These are phyloP conservation scores for Cephonodes hylas DNA, from an alignment of 2,888 invertebrate genomes.

Conservation along the genomic window DNA sequence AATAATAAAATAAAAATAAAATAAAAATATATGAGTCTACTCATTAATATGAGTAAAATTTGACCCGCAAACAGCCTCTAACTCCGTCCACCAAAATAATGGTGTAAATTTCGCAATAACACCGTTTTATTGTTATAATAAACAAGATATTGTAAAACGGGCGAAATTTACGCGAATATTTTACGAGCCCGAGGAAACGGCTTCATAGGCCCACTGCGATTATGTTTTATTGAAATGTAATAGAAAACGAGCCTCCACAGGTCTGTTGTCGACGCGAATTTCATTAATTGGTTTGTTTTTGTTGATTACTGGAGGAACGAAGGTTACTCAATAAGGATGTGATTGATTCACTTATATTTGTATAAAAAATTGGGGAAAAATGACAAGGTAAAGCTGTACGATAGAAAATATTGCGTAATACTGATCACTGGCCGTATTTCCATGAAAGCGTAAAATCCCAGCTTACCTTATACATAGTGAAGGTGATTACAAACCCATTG, in stretches of 20 bases:
- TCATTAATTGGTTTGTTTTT: neutral
- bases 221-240: conserved; percentile 5
- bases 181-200: neutral
- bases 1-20: too few species aligned
- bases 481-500: too few species aligned
- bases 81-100: conserved; percentile 1
- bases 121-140: conserved; percentile 17
- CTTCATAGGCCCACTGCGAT: neutral
- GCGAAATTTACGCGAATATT: conserved; percentile 1
- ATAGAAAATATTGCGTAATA: too few species aligned
- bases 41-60: too few species aligned
- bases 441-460: too few species aligned
- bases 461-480: too few species aligned
- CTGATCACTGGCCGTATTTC: too few species aligned
- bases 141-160: conserved; percentile 12
- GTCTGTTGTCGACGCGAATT: neutral
- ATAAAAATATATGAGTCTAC: too few species aligned
- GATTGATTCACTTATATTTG: neutral
- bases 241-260: neutral
- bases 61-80: neutral
- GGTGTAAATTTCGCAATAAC: conserved; percentile 6
- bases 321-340: neutral
- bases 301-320: neutral
- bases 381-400: too few species aligned
- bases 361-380: neutral